Percentiles rank a stretch among this genome's conserved stretches.
Evolutionary conservation across 2,113 vertebrate species (phyloP).

Genomic region (Channa maculata): DNA sequence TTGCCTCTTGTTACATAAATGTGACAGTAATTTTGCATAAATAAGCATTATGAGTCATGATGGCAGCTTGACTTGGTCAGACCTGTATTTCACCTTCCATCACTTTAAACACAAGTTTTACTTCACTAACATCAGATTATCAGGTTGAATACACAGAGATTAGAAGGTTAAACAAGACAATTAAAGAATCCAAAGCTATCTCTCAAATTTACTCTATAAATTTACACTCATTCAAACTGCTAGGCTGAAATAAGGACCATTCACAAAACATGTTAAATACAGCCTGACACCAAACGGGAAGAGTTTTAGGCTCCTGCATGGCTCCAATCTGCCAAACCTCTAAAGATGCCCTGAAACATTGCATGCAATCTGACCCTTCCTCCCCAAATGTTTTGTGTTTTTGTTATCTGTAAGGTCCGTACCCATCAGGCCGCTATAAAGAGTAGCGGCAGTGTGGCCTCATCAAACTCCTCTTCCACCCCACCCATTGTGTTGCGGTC

Average conservation of each 20-base stretch:
- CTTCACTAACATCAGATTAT: too few relatives aligned
- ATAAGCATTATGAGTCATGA: too few relatives aligned
- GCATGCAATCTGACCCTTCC: conserved; percentile 74
- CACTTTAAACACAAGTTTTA: too few relatives aligned
- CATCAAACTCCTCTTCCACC: conserved; percentile 36
- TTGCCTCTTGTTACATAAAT: too few relatives aligned
- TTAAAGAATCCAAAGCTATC: neutral
- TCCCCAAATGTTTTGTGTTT: conserved; percentile 90
- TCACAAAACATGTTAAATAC: neutral
- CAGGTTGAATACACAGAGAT: too few relatives aligned
- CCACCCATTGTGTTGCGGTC: conserved; percentile 88
- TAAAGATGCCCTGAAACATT: conserved; percentile 21
- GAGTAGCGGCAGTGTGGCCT: conserved; percentile 83
- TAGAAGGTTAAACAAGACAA: too few relatives aligned
- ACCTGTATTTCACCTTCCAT: too few relatives aligned
- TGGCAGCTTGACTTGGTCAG: too few relatives aligned
- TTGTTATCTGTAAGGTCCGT: conserved; percentile 90
- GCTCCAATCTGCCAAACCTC: conserved; percentile 30
- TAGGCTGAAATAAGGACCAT: conserved; percentile 7
- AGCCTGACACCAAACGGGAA: too few relatives aligned
- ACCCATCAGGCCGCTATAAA: conserved; percentile 96
- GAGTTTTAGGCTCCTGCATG: neutral
- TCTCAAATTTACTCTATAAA: conserved; percentile 6
- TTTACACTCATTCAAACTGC: conserved; percentile 12
- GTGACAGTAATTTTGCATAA: too few relatives aligned